Percentiles rank a stretch among this genome's conserved stretches.
These are phyloP conservation scores for Osedax fenrisi DNA, from an alignment of 2,888 invertebrate species.

Conservation along the genomic window DNA sequence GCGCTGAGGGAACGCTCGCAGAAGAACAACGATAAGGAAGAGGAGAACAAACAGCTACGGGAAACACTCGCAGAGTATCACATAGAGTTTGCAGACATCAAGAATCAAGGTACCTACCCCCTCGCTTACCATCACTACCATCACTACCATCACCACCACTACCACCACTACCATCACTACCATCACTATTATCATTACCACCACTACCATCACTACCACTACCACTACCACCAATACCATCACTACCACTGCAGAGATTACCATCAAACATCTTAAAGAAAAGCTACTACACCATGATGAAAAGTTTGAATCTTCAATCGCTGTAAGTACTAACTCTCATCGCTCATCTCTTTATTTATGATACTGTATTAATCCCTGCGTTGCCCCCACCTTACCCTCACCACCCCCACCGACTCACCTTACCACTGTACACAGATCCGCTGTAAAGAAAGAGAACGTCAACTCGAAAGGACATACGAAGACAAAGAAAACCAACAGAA, in stretches of 20 bases:
- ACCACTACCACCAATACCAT: not conserved
- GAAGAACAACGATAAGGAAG: slow-evolving; percentile 51
- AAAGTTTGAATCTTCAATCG: slow-evolving; percentile 49
- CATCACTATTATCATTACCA: not conserved
- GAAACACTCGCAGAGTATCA: slow-evolving; percentile 54
- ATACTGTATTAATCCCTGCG: too few species aligned
- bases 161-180: not conserved
- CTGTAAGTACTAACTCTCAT: too few species aligned
- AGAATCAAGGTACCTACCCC: slow-evolving; percentile 51
- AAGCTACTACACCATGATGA: slow-evolving; percentile 52
- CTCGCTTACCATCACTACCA: slow-evolving; percentile 53
- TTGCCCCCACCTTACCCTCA: too few species aligned
- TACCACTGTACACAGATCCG: slow-evolving; percentile 39
- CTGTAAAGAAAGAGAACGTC: slow-evolving; percentile 48
- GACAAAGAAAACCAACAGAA: slow-evolving; percentile 50
- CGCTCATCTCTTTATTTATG: too few species aligned
- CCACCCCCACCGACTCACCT: too few species aligned
- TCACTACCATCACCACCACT: not conserved
- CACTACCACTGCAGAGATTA: slow-evolving; percentile 48
- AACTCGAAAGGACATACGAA: slow-evolving; percentile 46
- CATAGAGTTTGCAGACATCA: slow-evolving; percentile 53
- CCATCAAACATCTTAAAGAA: slow-evolving; percentile 53
- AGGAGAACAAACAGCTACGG: slow-evolving; percentile 53
- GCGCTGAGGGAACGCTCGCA: slow-evolving; percentile 51
- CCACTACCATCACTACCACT: not conserved